Conservation (phyloP, 2,888 invertebrate genomes). For the Drosophila acutilabella region DNA sequence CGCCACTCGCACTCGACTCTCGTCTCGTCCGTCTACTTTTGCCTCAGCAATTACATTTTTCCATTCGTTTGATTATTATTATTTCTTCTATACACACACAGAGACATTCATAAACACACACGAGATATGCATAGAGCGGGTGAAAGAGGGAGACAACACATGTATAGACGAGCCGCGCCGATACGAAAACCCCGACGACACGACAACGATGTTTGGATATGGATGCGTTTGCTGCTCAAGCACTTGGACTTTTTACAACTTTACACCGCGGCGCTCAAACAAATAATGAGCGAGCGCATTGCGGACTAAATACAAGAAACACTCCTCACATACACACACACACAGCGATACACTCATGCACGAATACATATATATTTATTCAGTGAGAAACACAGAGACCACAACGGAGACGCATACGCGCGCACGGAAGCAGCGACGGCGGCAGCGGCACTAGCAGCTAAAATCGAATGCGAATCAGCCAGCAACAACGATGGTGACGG, state of each 20-base stretch:
- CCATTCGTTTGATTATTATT: constrained; percentile 76
- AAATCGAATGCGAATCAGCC: constrained; percentile 78
- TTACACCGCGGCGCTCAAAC: constrained; percentile 84
- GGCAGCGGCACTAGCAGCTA: constrained; percentile 68
- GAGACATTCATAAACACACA: constrained; percentile 21
- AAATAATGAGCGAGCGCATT: constrained; percentile 83
- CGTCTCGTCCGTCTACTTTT: constrained; percentile 59
- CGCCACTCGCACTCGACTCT: constrained; percentile 42
- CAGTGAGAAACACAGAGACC: constrained; percentile 54
- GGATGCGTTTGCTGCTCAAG: constrained; percentile 69
- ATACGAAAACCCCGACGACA: constrained; percentile 57
- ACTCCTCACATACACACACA: constrained; percentile 70
- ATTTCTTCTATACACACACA: constrained; percentile 53
- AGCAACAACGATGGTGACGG: constrained; percentile 49
- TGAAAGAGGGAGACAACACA: constrained; percentile 47
- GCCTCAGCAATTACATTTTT: constrained; percentile 75
- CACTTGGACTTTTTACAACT: constrained; percentile 83
- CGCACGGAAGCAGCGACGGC: constrained; percentile 67
- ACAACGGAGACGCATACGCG: constrained; percentile 67
- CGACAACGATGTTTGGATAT: constrained; percentile 59
- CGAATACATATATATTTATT: constrained; percentile 31
- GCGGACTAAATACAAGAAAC: constrained; percentile 80
- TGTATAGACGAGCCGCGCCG: constrained; percentile 37
- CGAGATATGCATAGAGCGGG: constrained; percentile 44
- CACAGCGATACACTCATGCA: constrained; percentile 22